Evolutionary conservation across 2,113 vertebrate species (phyloP).

Genomic region (Rhadina sibilatrix): DNA sequence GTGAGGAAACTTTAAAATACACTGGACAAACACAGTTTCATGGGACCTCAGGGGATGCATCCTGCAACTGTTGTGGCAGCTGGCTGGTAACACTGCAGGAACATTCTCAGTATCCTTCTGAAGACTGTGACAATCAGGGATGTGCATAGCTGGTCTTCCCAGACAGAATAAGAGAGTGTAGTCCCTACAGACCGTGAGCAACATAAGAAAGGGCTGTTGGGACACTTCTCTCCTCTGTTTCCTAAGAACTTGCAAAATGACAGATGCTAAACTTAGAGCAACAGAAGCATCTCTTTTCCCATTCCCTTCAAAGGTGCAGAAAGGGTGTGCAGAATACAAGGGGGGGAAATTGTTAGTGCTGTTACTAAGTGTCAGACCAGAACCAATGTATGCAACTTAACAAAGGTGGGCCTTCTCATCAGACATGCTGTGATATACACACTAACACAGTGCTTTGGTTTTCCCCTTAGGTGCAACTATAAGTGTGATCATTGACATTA

Average conservation of each 20-base stretch:
- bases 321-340: neutral
- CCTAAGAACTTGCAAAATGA: neutral
- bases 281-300: neutral
- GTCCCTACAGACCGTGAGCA: neutral
- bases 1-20: neutral
- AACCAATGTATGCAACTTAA: neutral
- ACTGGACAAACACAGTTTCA: neutral
- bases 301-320: neutral
- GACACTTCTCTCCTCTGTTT: neutral
- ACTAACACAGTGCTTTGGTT: neutral
- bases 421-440: neutral
- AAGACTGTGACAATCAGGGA: neutral
- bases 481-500: constrained; percentile 92
- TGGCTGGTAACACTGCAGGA: neutral
- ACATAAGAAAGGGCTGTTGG: neutral
- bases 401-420: neutral
- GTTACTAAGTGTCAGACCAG: neutral
- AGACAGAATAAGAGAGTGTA: neutral
- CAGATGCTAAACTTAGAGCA: neutral
- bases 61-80: neutral
- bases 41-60: neutral
- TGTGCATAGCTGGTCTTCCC: neutral
- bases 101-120: neutral
- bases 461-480: constrained; percentile 87
- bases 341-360: neutral